Evolutionary conservation across 2,797 vertebrate genomes (phyloP).

Genomic region (Ataeniobius toweri): DNA sequence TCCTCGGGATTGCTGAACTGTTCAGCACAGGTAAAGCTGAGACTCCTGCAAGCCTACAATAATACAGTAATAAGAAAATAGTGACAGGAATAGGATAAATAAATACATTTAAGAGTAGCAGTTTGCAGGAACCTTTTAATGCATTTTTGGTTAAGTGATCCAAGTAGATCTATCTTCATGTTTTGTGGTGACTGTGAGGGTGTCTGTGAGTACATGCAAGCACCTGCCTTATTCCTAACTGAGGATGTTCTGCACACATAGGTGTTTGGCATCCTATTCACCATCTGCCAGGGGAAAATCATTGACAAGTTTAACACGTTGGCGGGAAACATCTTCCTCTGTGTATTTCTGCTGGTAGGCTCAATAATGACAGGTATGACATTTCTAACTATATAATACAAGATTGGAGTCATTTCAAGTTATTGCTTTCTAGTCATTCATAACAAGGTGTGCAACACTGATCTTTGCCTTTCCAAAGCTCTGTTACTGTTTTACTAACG

Average conservation of each 20-base stretch:
- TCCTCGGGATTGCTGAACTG: slow-evolving; percentile 96
- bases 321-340: slow-evolving; percentile 92
- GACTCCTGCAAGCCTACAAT: background rate
- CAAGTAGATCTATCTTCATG: background rate
- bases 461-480: slow-evolving; percentile 3
- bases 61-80: background rate
- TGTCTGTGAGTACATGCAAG: background rate
- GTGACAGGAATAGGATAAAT: background rate
- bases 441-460: background rate
- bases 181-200: background rate
- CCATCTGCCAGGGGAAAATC: slow-evolving; percentile 91
- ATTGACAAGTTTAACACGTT: slow-evolving; percentile 83
- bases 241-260: slow-evolving; percentile 55
- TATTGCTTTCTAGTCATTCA: slow-evolving; percentile 10
- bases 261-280: slow-evolving; percentile 97
- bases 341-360: slow-evolving; percentile 88
- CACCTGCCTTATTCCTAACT: slow-evolving; percentile 4
- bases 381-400: background rate
- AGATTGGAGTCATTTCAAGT: slow-evolving; percentile 24
- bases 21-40: slow-evolving; percentile 88
- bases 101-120: background rate
- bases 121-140: no score
- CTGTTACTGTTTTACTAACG: slow-evolving; percentile 22
- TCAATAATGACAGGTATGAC: slow-evolving; percentile 85
- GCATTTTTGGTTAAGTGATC: background rate